Evolutionary conservation across 1,140 invertebrate species (phyloP), one percentile per base, ranked within the genome.

Genomic region (Macrosteles quadrilineatus): DNA sequence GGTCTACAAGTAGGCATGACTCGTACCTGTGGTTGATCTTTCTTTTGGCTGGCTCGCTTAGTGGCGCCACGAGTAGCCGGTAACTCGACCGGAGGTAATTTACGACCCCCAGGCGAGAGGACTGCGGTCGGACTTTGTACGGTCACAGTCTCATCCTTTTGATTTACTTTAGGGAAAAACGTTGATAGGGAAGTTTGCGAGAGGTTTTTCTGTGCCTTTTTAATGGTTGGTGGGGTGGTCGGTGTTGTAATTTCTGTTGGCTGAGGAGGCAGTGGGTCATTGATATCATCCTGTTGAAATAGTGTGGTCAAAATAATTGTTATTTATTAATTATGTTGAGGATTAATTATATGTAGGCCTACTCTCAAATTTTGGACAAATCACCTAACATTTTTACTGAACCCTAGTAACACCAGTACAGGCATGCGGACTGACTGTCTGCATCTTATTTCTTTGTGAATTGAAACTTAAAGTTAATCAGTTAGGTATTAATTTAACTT

Each of bases 71-170:
- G 78, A 1, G 89, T 90, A 11, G 88, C 87, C n/a, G 89, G 90
- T 29, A 90, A 87, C 81, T 92, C 91, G 47, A 92, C 91, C 1
- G 90, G 90, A 19, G 91, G 91, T 68, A 93, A 55, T 69, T 73
- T 73, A 53, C 72, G 32, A 4, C 59, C 17, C 25, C 31, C 43
- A 23, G 63, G 63, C 12, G 29, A n/a, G 2, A 27, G 9, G 1
- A 43, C 32, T 27, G 43, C 17, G 11, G 63, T n/a, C 32, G 59
- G 29, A 23, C 59, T 45, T 25, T 66, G n/a, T 43, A 30, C 63
- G n/a, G n/a, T n/a, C 21, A 45, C 40, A 2, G 63, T 36, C 40
- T 43, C 32, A 6, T 66, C 27, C 11, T 43, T 66, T 43, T 43
- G 63, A 25, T 66, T 45, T 25, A 66, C 40, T 43, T 66, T 66